Conservation (phyloP, 2,888 invertebrate genomes). For the Dolichopus griseipennis region DNA sequence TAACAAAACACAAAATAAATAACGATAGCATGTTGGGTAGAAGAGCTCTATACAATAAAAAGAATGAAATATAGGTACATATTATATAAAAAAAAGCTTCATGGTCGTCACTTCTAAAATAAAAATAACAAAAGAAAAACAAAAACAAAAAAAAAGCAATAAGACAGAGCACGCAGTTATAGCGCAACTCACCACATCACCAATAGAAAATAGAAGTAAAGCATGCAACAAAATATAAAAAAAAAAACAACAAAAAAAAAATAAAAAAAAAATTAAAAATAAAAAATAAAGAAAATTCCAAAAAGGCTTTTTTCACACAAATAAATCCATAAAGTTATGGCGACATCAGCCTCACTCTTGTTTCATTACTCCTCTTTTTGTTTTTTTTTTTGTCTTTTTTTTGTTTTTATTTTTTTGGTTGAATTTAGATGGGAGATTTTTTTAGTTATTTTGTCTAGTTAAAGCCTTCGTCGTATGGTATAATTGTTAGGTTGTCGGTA, state of each 20-base stretch:
- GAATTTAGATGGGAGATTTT: neutral
- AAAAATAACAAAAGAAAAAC: neutral
- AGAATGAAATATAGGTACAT: too few relatives aligned
- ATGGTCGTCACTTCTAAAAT: neutral
- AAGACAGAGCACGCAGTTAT: neutral
- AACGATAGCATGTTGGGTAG: too few relatives aligned
- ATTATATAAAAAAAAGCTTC: slow-evolving; percentile 2
- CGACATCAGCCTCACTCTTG: neutral
- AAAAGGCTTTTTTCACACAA: neutral
- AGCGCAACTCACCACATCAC: neutral
- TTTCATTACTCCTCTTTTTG: neutral
- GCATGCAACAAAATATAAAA: neutral
- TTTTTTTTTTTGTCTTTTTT: neutral
- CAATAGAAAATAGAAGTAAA: neutral
- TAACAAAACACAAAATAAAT: too few relatives aligned
- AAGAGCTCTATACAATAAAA: neutral
- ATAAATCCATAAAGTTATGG: neutral
- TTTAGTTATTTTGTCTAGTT: neutral
- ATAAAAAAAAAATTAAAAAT: neutral
- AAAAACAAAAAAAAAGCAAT: neutral
- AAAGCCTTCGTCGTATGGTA: neutral
- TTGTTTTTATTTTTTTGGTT: neutral
- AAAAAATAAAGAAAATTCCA: too few relatives aligned
- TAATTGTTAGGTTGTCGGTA: neutral
- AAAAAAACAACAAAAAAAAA: neutral